Evolutionary conservation across 1,140 invertebrate genomes (phyloP).

Genomic region (Drosophila biarmipes): DNA sequence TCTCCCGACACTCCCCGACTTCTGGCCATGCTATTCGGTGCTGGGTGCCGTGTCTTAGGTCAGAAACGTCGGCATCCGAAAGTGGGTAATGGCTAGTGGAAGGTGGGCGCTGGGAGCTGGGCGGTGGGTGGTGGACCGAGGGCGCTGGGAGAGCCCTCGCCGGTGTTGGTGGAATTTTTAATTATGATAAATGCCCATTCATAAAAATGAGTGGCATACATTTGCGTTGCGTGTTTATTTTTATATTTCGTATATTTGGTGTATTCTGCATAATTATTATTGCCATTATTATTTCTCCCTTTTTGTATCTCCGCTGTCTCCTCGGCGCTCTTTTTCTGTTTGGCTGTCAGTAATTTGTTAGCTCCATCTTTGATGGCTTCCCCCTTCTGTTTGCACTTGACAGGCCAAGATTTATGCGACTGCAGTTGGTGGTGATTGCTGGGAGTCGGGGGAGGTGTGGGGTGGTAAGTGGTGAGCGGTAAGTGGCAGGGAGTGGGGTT

Average conservation of each 20-base stretch:
- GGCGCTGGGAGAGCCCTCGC: conserved; percentile 6
- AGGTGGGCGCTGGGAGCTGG: neutral
- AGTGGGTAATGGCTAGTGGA: conserved; percentile 13
- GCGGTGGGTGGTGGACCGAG: neutral
- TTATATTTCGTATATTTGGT: conserved; percentile 41
- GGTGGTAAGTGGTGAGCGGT: neutral
- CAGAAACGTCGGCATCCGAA: conserved; percentile 62
- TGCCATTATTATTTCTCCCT: conserved; percentile 36
- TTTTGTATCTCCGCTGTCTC: conserved; percentile 5
- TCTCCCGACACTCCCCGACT: conserved; percentile 49
- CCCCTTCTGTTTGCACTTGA: conserved; percentile 44
- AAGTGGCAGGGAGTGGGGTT: neutral
- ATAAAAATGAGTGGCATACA: conserved; percentile 72
- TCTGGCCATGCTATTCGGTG: conserved; percentile 18
- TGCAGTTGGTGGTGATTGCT: conserved; percentile 55
- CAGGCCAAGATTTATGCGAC: conserved; percentile 73
- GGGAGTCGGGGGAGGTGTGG: neutral
- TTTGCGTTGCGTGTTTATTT: conserved; percentile 74
- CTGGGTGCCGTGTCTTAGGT: conserved; percentile 74
- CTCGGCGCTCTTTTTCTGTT: neutral
- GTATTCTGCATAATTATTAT: conserved; percentile 70
- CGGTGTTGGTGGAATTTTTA: conserved; percentile 67
- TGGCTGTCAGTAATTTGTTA: conserved; percentile 49
- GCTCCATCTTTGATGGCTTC: conserved; percentile 48
- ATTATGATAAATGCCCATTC: conserved; percentile 81